Conservation (phyloP, 2,797 vertebrate species). For the Enoplosus armatus region DNA sequence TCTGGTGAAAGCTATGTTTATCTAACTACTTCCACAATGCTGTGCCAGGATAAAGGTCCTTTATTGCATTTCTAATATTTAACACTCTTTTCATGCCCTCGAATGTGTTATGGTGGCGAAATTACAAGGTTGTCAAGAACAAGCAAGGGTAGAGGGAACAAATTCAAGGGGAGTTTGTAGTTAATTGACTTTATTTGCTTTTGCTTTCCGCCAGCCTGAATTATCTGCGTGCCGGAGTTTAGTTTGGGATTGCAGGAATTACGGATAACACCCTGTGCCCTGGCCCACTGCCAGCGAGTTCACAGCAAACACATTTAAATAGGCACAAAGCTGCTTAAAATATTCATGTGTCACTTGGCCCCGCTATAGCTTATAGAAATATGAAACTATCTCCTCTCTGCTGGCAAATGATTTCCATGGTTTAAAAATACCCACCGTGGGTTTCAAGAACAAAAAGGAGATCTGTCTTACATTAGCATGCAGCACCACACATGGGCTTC, state of each 20-base stretch:
- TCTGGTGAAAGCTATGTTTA: slow-evolving; percentile 49
- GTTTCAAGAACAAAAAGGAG: slow-evolving; percentile 86
- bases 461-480: slow-evolving; percentile 80
- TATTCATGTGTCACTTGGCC: slow-evolving; percentile 91
- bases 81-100: slow-evolving; percentile 42
- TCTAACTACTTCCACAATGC: slow-evolving; percentile 55
- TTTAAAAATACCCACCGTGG: slow-evolving; percentile 86
- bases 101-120: slow-evolving; percentile 33
- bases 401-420: slow-evolving; percentile 89
- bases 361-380: slow-evolving; percentile 90
- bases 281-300: slow-evolving; percentile 89
- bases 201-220: slow-evolving; percentile 85
- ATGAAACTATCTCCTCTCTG: slow-evolving; percentile 86
- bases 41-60: slow-evolving; percentile 34
- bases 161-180: slow-evolving; percentile 78
- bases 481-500: slow-evolving; percentile 71
- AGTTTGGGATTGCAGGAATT: slow-evolving; percentile 90
- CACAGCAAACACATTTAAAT: slow-evolving; percentile 93
- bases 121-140: slow-evolving; percentile 61
- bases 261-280: slow-evolving; percentile 87
- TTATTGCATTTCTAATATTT: slow-evolving; percentile 61
- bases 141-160: slow-evolving; percentile 83
- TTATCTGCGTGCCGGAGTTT: slow-evolving; percentile 89
- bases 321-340: slow-evolving; percentile 94
- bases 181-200: slow-evolving; percentile 94